These are phyloP conservation scores for Frieseomelitta varia DNA, from an alignment of 1,140 invertebrate genomes.

Conservation along the genomic window DNA sequence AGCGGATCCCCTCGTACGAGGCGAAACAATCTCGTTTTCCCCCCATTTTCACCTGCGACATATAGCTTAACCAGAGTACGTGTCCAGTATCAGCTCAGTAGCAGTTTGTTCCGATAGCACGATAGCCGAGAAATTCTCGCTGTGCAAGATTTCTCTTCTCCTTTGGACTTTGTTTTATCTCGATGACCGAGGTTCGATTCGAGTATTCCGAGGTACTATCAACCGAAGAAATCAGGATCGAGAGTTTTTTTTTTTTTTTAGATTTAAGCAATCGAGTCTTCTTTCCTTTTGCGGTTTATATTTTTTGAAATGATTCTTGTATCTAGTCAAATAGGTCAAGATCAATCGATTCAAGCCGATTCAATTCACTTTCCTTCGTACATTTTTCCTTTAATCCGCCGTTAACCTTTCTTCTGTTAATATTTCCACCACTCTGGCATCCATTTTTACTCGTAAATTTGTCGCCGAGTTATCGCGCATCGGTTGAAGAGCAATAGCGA, in stretches of 20 bases:
- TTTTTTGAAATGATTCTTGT: not conserved
- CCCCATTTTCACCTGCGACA: slow-evolving; percentile 57
- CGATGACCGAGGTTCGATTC: not conserved
- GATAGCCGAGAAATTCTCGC: slow-evolving; percentile 11
- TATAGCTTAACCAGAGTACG: slow-evolving; percentile 38
- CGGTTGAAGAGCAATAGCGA: not conserved
- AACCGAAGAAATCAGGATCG: not conserved
- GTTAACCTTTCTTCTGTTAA: not conserved
- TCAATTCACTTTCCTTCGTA: too few species aligned
- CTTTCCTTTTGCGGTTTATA: not conserved
- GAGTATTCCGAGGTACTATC: not conserved
- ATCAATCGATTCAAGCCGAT: too few species aligned
- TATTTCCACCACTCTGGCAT: not conserved
- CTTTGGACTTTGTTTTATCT: slow-evolving; percentile 26
- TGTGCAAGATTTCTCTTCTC: slow-evolving; percentile 38
- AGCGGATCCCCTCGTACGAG: slow-evolving; percentile 56
- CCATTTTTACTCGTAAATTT: too few species aligned
- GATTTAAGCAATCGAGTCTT: not conserved
- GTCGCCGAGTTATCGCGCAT: not conserved
- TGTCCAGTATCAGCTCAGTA: slow-evolving; percentile 41
- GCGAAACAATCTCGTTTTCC: slow-evolving; percentile 66
- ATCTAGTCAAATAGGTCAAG: too few species aligned
- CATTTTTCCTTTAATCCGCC: too few species aligned
- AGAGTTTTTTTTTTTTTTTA: too few species aligned
- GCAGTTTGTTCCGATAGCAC: slow-evolving; percentile 51